phyloP scores from a whole-genome alignment of 2,888 invertebrate species.

The Lasioglossum leucozonium region DNA sequence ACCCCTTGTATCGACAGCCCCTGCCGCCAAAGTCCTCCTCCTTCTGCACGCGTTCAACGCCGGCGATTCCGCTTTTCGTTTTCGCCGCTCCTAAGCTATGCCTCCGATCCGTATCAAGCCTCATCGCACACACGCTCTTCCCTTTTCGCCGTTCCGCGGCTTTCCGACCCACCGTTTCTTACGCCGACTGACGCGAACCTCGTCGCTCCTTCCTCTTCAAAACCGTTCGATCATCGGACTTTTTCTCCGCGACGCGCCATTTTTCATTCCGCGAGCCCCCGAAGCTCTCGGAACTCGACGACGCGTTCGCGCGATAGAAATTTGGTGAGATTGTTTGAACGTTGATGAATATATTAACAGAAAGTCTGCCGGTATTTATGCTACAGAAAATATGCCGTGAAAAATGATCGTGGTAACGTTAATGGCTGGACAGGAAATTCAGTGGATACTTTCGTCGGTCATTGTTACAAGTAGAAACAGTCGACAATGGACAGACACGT shows the following conservation, averaged over 20 bases:
- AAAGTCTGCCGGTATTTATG: background rate
- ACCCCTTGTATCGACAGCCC: slow-evolving; percentile 83
- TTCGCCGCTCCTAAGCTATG: slow-evolving; percentile 74
- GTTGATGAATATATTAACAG: background rate
- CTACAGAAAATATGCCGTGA: background rate
- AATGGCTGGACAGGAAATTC: background rate
- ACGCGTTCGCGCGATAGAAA: background rate
- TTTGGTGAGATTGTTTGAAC: background rate
- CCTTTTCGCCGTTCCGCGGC: slow-evolving; percentile 10
- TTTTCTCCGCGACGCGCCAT: background rate
- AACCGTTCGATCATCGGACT: slow-evolving; percentile 13
- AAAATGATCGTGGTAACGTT: background rate
- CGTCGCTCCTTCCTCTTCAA: slow-evolving; percentile 66
- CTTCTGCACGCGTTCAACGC: slow-evolving; percentile 32
- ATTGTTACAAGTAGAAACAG: slow-evolving; percentile 4
- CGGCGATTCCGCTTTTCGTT: slow-evolving; percentile 79
- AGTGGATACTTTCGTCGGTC: background rate
- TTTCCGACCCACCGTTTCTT: background rate
- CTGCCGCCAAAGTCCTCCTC: slow-evolving; percentile 38
- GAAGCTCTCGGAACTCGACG: background rate
- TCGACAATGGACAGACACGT: slow-evolving; percentile 7
- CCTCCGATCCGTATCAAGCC: slow-evolving; percentile 74
- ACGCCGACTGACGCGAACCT: background rate
- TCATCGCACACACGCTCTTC: slow-evolving; percentile 78
- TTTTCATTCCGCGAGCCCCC: background rate